Base-by-base conservation (phyloP, 2,113 vertebrate genomes). In the Dasyprocta punctata region DNA sequence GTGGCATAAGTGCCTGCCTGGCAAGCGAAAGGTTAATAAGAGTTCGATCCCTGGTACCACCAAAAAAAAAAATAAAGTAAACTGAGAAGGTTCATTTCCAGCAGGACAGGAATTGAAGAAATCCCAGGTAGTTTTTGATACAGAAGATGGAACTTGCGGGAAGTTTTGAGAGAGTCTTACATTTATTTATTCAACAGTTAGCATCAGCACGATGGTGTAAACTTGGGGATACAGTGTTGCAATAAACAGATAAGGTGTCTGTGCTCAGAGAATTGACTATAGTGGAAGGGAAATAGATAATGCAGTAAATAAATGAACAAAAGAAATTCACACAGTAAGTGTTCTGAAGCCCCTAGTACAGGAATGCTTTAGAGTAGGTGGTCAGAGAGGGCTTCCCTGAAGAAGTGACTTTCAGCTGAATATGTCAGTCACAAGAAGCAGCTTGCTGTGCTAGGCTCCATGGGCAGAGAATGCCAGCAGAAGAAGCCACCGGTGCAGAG, bases 351-450 rank as follows among this genome's bases (percentile, higher is more conserved):
- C 80, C 80, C 3, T 89, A 69, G 93, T 75, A 61, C 2, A 20
- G 60, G 44, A 87, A 44, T 90, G 1, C 77, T 95, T 67, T 88
- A 54, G 47, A 87, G 38, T 71, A 85, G 81, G 16, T 83, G 4
- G 14, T 86, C 36, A 6, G 73, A 30, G 41, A 93, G 82, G 52
- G 28, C 85, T 41, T 94, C 7, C 41, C 56, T 14, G 47, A 95
- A 36, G 81, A 90, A 44, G n/a, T 52, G 24, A 69, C 56, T 97
- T 97, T 95, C 22, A 30, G 88, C 58, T 10, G 69, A 90, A 71
- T 94, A 54, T 14, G 30, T 92, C 11, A 36, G 30, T 81, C 54
- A 88, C 7, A 91, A 86, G 92, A 94, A 82, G 30, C 20, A 92
- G 3, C 3, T 49, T 86, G 60, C 87, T 20, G 20, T 1, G 0